Percentiles rank a stretch among this genome's conserved stretches.
Evolutionary conservation across 2,888 invertebrate genomes (phyloP).

Genomic region (Platyscelio sp.): DNA sequence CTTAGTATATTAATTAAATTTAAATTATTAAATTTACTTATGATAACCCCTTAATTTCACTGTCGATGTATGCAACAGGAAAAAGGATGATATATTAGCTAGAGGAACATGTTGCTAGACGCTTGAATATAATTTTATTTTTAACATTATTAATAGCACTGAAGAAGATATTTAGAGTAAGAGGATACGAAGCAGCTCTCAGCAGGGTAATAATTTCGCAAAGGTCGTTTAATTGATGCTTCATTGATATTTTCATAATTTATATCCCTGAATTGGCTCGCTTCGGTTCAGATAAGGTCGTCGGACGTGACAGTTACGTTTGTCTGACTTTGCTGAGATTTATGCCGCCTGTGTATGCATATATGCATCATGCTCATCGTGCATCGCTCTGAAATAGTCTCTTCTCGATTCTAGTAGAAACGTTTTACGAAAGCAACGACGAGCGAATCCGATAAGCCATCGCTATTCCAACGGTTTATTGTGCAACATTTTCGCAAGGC

Average conservation of each 20-base stretch:
- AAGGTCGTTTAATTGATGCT: conserved; percentile 61
- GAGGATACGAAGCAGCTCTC: no score
- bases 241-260: conserved; percentile 65
- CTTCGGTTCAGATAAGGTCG: conserved; percentile 64
- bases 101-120: no score
- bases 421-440: conserved; percentile 68
- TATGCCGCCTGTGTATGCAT: conserved; percentile 60
- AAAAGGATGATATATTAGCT: no score
- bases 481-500: conserved; percentile 68
- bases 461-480: conserved; percentile 65
- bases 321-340: conserved; percentile 63
- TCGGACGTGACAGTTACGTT: conserved; percentile 60
- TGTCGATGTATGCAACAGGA: no score
- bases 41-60: no score
- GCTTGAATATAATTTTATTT: no score
- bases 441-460: conserved; percentile 68
- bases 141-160: no score
- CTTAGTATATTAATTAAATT: no score
- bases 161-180: no score
- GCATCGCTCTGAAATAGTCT: conserved; percentile 67
- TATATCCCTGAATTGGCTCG: conserved; percentile 56
- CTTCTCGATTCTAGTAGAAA: conserved; percentile 64
- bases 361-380: conserved; percentile 68
- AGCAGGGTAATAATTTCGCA: conserved; percentile 17
- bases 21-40: no score